Evolutionary conservation across 2,113 vertebrate genomes (phyloP), one percentile per base, ranked within the genome.

Genomic region (Pleuronectes platessa): DNA sequence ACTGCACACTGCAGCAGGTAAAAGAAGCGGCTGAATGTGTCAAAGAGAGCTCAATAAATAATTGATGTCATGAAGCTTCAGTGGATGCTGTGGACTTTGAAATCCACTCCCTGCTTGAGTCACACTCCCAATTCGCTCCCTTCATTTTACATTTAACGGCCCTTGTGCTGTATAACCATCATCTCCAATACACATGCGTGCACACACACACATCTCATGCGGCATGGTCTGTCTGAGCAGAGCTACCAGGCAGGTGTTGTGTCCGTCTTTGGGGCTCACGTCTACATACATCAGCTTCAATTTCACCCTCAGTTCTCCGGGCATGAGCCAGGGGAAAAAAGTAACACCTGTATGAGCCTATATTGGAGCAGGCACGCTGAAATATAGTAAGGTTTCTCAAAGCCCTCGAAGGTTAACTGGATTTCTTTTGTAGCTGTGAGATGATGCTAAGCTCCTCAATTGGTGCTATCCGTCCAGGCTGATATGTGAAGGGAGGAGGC

Each of bases 231-330:
- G 82, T 88, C 82, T 81, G 83, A 83, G 78, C 69, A 82, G 61
- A 78, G 82, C 70, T 71, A 63, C 45, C 65, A 81, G 74, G 63
- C 81, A 85, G 87, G 79, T 86, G 78, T 67, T 85, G 71, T 86
- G 82, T 83, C 82, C 64, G 3, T 89, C 83, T 88, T 67, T 42
- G 67, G 75, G 64, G 60, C 73, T 88, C 74, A 68, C 4, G 79
- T 80, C 90, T 86, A 71, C 83, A 88, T 72, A 78, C 58, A 84
- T 92, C 88, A 89, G 79, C 75, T 85, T 89, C 88, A 88, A 85
- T 82, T 86, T 85, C 58, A 75, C 61, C 74, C 56, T 73, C 61
- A 31, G 61, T 65, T 80, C 51, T 76, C 35, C 1, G 13, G 55
- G 69, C 78, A 77, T 51, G 61, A 68, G 42, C 42, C 59, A 24